These are phyloP conservation scores for Rhinoraja longicauda DNA, from an alignment of 2,797 vertebrate genomes.

Conservation along the genomic window DNA sequence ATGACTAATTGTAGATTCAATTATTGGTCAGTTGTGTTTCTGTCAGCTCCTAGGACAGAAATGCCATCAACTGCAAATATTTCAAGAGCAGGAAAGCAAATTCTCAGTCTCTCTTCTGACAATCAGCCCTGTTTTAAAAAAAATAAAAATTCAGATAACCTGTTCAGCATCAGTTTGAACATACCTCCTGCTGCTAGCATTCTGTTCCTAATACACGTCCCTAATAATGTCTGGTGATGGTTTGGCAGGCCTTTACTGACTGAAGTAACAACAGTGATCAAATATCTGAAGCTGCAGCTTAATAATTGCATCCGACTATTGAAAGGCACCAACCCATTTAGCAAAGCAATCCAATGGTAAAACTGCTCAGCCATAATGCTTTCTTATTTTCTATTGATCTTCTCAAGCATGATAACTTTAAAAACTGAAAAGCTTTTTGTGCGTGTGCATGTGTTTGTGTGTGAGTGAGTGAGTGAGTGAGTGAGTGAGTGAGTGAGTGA, in stretches of 20 bases:
- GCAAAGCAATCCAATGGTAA: not conserved
- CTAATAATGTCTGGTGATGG: not conserved
- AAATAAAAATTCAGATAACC: no score
- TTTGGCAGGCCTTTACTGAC: not conserved
- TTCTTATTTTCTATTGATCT: not conserved
- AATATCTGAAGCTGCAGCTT: not conserved
- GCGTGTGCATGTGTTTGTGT: not conserved
- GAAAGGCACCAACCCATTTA: not conserved
- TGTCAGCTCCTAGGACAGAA: not conserved
- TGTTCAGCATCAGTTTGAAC: not conserved
- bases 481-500: not conserved
- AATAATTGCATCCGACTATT: not conserved
- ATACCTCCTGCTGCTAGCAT: not conserved
- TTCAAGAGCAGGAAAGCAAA: not conserved
- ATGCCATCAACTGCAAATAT: not conserved
- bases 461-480: not conserved
- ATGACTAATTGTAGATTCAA: not conserved
- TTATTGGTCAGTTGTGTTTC: slow-evolving; percentile 3
- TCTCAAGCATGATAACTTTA: not conserved
- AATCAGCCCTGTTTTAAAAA: no score
- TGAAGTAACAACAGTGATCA: not conserved
- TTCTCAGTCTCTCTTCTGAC: not conserved
- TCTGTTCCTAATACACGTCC: not conserved
- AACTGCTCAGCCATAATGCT: not conserved
- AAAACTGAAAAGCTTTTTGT: not conserved